Base-by-base conservation (phyloP, 2,113 vertebrate species). In the Rhea pennata region DNA sequence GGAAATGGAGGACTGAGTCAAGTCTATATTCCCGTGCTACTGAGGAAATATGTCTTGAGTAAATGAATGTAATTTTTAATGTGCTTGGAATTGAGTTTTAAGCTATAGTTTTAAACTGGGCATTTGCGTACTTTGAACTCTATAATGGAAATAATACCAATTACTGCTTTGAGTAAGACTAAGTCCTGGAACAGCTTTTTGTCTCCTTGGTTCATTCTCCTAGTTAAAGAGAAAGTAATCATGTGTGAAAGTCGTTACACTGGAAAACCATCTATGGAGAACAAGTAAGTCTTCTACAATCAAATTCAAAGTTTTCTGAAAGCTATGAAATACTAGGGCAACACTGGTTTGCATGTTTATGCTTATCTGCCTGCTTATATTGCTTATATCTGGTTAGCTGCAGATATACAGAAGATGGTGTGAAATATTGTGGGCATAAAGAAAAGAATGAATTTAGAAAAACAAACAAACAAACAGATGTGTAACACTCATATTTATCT, bases 61-160 rank as follows among this genome's bases (percentile, higher is more conserved):
- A 62, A 76, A 91, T 53, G 36, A 67, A 65, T 22, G 26, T 78
- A 54, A 48, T 84, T 82, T 88, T 83, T 87, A 90, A 33, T 76
- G 78, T 79, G 24, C 12, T 46, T 82, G 51, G 31, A 91, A 93
- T 31, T 82, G 22, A 84, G 31, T 53, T 87, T 90, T 61, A 44
- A 66, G 10, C 21, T 53, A 74, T 31, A 42, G 44, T 59, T 94
- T 88, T 74, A 92, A 93, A 62, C 24, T 73, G 50, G 15, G 66
- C 71, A 91, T 93, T 91, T 91, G 84, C 88, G 23, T 85, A 71
- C 54, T 95, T 91, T 77, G 92, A 93, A 88, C 46, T 80, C 27
- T 19, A 1, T 24, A 39, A 59, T 85, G 75, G 86, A 96, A 97
- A 93, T 74, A 75, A 79, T 81, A 51, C 36, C 56, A 54, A 2